Evolutionary conservation across 1,140 invertebrate genomes (phyloP), one percentile per base, ranked within the genome.

Genomic region (Pantala flavescens): DNA sequence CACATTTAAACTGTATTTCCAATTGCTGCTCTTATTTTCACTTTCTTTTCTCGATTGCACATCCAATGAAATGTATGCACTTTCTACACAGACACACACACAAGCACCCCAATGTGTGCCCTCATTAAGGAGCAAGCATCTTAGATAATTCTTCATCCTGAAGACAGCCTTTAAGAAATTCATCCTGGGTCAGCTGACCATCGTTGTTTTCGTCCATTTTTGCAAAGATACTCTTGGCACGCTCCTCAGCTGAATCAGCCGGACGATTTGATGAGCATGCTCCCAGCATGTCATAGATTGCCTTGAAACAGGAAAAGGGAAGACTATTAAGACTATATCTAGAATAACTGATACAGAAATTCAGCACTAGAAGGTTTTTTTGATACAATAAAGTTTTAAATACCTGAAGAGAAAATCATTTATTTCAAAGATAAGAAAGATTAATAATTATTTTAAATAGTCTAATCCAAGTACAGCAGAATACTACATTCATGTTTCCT

Each of bases 141-240:
- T 96, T 96, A 74, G 94, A 97, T 55, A 98, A 87, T 81, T 97
- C 94, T 83, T 97, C 96, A 82, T 99, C 98, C 82, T 98, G 95
- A 79, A 99, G 90, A 83, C 98, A 99, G 71, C 98, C 98, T 83
- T 98, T 97, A 28, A 99, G 90, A 85, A 99, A 99, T 85, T 99
- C 98, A 77, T 99, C 95, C 84, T 98, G 94, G 70, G 96, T 98
- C 79, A 99, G 87, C 82, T 98, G 96, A 71, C 96, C 96, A 84
- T 99, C 97, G 84, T 96, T 96, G 87, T 99, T 98, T 82, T 96
- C 92, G 82, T 99, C 97, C 97, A 99, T 98, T 85, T 98, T 98
- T 71, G 94, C 93, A 84, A 99, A 99, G 78, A 99, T 99, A 83
- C 97, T 98, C 85, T 97, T 96, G 76, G 97, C 97, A 78, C 97